Evolutionary conservation across 2,888 invertebrate genomes (phyloP).

Genomic region (Athalia circularis): DNA sequence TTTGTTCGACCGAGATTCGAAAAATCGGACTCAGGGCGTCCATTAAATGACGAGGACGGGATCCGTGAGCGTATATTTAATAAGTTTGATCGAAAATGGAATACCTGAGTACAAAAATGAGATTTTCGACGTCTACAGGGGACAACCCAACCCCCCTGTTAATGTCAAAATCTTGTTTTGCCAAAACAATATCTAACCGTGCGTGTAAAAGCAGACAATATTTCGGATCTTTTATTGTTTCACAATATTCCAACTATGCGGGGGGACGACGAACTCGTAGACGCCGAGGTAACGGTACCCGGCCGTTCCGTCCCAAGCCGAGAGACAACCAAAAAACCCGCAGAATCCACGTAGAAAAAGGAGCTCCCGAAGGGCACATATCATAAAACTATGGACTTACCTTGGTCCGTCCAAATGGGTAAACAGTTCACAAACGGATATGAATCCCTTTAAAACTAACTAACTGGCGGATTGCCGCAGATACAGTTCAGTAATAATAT

Average conservation of each 20-base stretch:
- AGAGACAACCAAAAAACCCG: slow-evolving; percentile 69
- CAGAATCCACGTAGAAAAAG: slow-evolving; percentile 76
- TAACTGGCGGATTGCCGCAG: slow-evolving; percentile 71
- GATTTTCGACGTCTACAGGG: neutral
- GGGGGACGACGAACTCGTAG: slow-evolving; percentile 42
- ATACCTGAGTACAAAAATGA: slow-evolving; percentile 21
- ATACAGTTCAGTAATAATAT: slow-evolving; percentile 63
- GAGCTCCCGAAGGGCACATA: slow-evolving; percentile 70
- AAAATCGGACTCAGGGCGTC: slow-evolving; percentile 20
- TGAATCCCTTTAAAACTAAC: slow-evolving; percentile 72
- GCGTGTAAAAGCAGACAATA: neutral
- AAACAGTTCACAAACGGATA: slow-evolving; percentile 79
- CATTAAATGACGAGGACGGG: slow-evolving; percentile 31
- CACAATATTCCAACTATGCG: slow-evolving; percentile 19
- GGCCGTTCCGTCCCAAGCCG: slow-evolving; percentile 48
- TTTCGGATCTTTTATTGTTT: neutral
- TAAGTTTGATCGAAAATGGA: slow-evolving; percentile 28
- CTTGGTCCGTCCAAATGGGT: slow-evolving; percentile 89
- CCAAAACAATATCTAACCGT: slow-evolving; percentile 47
- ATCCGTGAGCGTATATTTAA: slow-evolving; percentile 21
- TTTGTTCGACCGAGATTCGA: slow-evolving; percentile 14
- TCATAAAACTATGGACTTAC: slow-evolving; percentile 78
- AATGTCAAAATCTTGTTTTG: slow-evolving; percentile 55
- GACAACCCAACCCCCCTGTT: slow-evolving; percentile 13
- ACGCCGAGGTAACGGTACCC: slow-evolving; percentile 49